phyloP scores from a whole-genome alignment of 2,113 vertebrate species.

The Promerops cafer region DNA sequence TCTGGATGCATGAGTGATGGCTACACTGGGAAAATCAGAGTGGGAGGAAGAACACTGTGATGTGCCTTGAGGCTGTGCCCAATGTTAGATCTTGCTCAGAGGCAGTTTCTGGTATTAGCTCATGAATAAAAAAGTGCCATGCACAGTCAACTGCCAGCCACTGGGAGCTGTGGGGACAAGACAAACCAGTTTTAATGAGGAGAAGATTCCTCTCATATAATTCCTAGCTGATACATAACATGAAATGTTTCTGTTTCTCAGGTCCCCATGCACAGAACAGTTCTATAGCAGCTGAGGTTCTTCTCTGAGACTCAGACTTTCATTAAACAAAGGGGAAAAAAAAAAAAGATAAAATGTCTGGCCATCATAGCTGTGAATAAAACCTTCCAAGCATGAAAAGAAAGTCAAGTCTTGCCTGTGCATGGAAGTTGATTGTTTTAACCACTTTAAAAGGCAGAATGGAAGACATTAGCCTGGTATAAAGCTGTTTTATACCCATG shows the following conservation, averaged over 20 bases:
- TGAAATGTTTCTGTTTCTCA: neutral
- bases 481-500: neutral
- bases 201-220: neutral
- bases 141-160: neutral
- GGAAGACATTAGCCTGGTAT: neutral
- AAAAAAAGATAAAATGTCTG: neutral
- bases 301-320: neutral
- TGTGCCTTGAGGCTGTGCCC: neutral
- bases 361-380: slow-evolving; percentile 9
- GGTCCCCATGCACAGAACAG: neutral
- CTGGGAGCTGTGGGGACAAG: neutral
- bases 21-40: neutral
- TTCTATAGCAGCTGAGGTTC: neutral
- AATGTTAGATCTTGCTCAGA: neutral
- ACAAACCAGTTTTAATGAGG: neutral
- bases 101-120: neutral
- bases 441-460: neutral
- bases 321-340: neutral
- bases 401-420: neutral
- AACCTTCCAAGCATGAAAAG: slow-evolving; percentile 26
- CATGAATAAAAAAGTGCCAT: neutral
- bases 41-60: neutral
- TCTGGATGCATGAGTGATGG: neutral
- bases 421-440: neutral
- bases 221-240: neutral